A percentile compares a stretch with the other conserved stretches of the same genome.
phyloP scores from a whole-genome alignment of 2,797 vertebrate genomes.

The Lepidocolaptes lacrymiger region DNA sequence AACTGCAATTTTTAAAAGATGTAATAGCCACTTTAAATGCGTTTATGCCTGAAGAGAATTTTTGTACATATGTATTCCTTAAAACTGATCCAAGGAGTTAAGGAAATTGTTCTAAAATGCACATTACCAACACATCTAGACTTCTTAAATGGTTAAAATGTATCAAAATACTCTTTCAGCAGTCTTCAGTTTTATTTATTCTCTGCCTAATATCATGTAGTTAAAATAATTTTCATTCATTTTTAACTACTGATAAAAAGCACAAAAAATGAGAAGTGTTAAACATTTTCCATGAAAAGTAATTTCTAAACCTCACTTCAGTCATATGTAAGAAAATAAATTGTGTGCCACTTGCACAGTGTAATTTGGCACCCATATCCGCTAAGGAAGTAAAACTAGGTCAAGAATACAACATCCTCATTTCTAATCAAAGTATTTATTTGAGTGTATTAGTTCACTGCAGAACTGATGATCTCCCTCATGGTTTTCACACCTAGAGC shows the following conservation, averaged over 20 bases:
- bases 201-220: not conserved
- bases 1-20: constrained; percentile 41
- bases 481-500: not conserved
- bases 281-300: not conserved
- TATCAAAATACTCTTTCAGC: not conserved
- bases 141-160: constrained; percentile 23
- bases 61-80: not conserved
- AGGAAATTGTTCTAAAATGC: constrained; percentile 35
- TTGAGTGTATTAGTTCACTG: not conserved
- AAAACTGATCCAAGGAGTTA: constrained; percentile 11
- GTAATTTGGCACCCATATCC: not conserved
- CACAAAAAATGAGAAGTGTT: not conserved
- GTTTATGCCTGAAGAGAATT: not conserved
- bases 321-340: not conserved
- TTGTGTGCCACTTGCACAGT: not conserved
- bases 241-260: constrained; percentile 28
- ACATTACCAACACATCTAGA: not conserved
- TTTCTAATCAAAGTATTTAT: not conserved
- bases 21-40: constrained; percentile 45
- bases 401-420: not conserved
- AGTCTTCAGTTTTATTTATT: constrained; percentile 20
- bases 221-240: constrained; percentile 38
- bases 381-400: not conserved
- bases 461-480: not conserved
- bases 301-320: not conserved